These are phyloP conservation scores for Vulpes lagopus DNA, from an alignment of 2,113 vertebrate genomes.

Conservation along the genomic window DNA sequence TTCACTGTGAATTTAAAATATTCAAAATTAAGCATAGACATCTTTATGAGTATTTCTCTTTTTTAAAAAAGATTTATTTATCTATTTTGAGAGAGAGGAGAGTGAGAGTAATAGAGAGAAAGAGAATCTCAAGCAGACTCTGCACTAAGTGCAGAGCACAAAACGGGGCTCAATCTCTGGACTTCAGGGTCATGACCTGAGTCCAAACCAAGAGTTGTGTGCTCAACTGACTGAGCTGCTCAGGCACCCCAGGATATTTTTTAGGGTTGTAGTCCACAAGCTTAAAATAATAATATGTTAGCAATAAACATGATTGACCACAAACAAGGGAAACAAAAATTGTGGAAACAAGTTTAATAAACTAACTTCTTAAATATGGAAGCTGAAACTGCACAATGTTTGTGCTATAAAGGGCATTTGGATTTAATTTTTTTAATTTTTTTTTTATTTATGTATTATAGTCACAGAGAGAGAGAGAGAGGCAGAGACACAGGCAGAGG, in stretches of 20 bases:
- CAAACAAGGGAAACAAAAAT: neutral
- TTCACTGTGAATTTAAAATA: neutral
- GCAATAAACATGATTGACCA: neutral
- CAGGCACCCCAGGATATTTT: neutral
- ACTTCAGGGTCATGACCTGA: neutral
- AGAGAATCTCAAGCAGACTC: neutral
- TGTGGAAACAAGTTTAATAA: neutral
- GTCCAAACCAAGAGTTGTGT: neutral
- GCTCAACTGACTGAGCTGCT: neutral
- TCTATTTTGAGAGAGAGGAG: neutral
- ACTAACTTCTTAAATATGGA: neutral
- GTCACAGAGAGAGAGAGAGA: no score
- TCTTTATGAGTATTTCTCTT: neutral
- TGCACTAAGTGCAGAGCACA: neutral
- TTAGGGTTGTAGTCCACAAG: neutral
- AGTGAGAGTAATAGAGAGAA: neutral
- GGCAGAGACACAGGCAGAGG: no score
- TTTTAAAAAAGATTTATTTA: neutral
- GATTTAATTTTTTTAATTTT: no score
- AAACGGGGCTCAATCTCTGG: neutral
- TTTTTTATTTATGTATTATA: no score
- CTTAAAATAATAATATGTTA: neutral
- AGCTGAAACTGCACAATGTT: neutral
- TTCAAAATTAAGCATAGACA: neutral
- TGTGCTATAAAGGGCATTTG: no score